Base-by-base conservation (phyloP, 1,140 invertebrate genomes). In the Schlechtendalia chinensis region DNA sequence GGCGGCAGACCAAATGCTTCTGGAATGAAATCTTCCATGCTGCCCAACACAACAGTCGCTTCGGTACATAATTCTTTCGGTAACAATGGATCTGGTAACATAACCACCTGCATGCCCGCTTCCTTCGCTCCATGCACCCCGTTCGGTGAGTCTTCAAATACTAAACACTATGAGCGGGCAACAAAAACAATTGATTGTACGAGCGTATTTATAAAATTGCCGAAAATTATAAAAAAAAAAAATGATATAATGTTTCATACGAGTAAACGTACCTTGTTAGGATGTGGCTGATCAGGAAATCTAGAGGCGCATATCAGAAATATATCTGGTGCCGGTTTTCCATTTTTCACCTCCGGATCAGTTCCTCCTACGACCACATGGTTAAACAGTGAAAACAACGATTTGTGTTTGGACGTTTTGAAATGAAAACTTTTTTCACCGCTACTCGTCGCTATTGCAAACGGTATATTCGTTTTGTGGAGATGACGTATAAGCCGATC, bases 281-380 rank as follows among this genome's bases (percentile, higher is more conserved):
- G 89, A 74, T 90, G 84, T 5, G 93, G 92, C 71, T 89, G 90
- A 82, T 93, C 90, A 0, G 88, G 84, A 86, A 99, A 98, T 83
- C 95, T 88, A 6, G 88, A 87, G 5, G 95, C 94, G 82, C 93
- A 93, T 1, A 96, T 89, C 14, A 96, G 85, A 85, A 97, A 99
- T 84, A 96, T 95, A 86, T 98, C 96, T 0, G 97, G 97, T 82
- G 91, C 90, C 16, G 97, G 97, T 89, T 99, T 98, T 29, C 96
- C 96, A 83, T 90, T 88, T 83, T 91, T 92, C 0, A 98, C 94
- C 17, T 50, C 39, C 24, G 91, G 89, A 87, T 99, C 96, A 19
- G 92, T 91, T 67, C 92, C 92, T 0, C 93, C 94, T 83, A 92
- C 90, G 0, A 98, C 95, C 83, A 91, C 89, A 85, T 96, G 96